Percentiles rank a stretch among this genome's conserved stretches.
phyloP scores from a whole-genome alignment of 1,140 invertebrate genomes.

The Sycobia sp. region DNA sequence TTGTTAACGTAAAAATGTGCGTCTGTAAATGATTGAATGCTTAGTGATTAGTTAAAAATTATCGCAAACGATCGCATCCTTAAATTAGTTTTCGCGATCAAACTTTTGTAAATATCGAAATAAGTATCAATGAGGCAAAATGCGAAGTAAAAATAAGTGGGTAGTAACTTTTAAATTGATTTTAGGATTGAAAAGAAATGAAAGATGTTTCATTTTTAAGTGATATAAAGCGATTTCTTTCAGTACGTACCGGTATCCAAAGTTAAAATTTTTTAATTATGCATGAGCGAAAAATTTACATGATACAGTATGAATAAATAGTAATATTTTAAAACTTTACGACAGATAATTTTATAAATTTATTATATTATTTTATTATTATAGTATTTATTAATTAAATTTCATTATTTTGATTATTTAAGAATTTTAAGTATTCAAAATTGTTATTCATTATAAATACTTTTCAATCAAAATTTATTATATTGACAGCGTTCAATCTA shows the following conservation, averaged over 20 bases:
- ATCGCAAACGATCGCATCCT: constrained; percentile 5
- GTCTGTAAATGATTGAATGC: constrained; percentile 18
- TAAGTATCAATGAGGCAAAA: constrained; percentile 23
- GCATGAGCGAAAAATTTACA: constrained; percentile 10
- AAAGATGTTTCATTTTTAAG: constrained; percentile 1
- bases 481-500: too few species aligned
- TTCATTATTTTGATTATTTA: too few species aligned
- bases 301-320: background rate
- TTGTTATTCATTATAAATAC: too few species aligned
- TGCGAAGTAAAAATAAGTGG: constrained; percentile 7
- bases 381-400: too few species aligned
- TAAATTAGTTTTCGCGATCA: constrained; percentile 7
- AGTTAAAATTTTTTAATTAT: constrained; percentile 3
- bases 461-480: too few species aligned
- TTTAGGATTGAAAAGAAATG: constrained; percentile 1
- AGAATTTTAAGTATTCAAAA: too few species aligned
- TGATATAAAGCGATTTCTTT: constrained; percentile 3
- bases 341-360: background rate
- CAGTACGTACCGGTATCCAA: background rate
- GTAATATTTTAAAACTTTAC: too few species aligned
- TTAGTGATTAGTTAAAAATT: constrained; percentile 24
- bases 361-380: too few species aligned
- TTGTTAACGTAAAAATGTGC: constrained; percentile 18
- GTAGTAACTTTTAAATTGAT: background rate
- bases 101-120: constrained; percentile 26